Evolutionary conservation across 2,797 vertebrate species (phyloP).

Genomic region (Naso thynnoides): DNA sequence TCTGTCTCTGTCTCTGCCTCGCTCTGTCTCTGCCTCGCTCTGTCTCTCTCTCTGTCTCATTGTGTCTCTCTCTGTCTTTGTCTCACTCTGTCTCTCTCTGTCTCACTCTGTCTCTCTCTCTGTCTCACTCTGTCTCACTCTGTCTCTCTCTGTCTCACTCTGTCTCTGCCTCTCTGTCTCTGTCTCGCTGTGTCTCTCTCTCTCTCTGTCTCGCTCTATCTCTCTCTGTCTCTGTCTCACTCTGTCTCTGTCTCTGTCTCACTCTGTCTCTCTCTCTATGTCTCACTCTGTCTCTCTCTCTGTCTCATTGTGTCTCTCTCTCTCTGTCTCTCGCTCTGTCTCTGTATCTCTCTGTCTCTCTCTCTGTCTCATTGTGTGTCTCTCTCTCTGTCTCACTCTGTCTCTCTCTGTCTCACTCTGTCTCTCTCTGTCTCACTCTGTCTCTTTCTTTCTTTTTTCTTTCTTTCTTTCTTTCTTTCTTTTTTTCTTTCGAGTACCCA

Average conservation of each 20-base stretch:
- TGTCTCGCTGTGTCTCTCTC: too few species aligned
- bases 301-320: too few species aligned
- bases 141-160: constrained; percentile 23
- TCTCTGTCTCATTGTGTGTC: constrained; percentile 13
- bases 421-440: constrained; percentile 22
- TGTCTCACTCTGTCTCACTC: too few species aligned
- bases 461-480: constrained; percentile 35
- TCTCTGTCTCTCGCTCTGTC: constrained; percentile 29
- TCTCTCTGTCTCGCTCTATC: constrained; percentile 69
- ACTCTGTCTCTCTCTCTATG: constrained; percentile 5
- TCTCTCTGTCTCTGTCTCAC: constrained; percentile 44
- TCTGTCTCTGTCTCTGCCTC: constrained; percentile 2
- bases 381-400: constrained; percentile 43
- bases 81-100: neutral
- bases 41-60: constrained; percentile 12
- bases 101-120: too few species aligned
- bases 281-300: constrained; percentile 27
- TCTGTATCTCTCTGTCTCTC: constrained; percentile 15
- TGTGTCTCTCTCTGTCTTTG: constrained; percentile 3
- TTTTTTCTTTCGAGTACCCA: constrained; percentile 56
- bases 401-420: constrained; percentile 22
- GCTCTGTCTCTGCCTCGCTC: too few species aligned
- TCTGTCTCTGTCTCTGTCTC: constrained; percentile 13
- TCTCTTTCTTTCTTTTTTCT: constrained; percentile 23
- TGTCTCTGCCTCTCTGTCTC: constrained; percentile 20